A percentile compares a stretch with the other conserved stretches of the same genome.
These are phyloP conservation scores for Gadus macrocephalus DNA, from an alignment of 2,113 vertebrate genomes.

Conservation along the genomic window DNA sequence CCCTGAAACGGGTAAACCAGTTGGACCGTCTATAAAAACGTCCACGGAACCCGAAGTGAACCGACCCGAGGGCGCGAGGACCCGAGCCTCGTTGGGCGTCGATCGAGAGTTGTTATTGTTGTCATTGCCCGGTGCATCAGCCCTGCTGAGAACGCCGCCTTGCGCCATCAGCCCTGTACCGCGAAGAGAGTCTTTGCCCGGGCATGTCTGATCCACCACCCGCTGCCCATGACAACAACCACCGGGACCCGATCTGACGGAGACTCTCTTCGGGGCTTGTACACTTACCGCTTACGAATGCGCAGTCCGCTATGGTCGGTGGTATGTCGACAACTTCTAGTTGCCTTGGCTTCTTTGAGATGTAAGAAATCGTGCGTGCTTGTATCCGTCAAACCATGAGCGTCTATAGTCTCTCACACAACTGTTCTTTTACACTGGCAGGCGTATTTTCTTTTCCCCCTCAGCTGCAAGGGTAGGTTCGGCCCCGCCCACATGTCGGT, in stretches of 20 bases:
- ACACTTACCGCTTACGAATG: slow-evolving; percentile 65
- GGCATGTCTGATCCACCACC: slow-evolving; percentile 34
- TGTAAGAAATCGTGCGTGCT: slow-evolving; percentile 14
- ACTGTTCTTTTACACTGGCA: slow-evolving; percentile 45
- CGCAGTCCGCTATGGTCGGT: slow-evolving; percentile 55
- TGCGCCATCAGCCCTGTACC: no score
- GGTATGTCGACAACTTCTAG: slow-evolving; percentile 58
- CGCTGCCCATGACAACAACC: not conserved
- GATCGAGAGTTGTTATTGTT: no score
- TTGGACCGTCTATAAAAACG: no score
- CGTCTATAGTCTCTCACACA: slow-evolving; percentile 37
- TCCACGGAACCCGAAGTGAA: no score
- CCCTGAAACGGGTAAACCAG: no score
- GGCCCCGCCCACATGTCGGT: slow-evolving; percentile 12
- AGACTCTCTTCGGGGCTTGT: not conserved
- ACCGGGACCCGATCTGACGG: not conserved
- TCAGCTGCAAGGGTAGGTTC: slow-evolving; percentile 6
- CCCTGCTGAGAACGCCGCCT: no score
- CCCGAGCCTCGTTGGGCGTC: no score
- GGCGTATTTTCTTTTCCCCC: slow-evolving; percentile 19
- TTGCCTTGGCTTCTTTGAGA: slow-evolving; percentile 31
- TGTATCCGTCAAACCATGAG: slow-evolving; percentile 29
- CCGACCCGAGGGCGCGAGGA: no score
- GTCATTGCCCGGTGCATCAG: no score
- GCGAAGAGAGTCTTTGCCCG: slow-evolving; percentile 26